Base-by-base conservation (phyloP, 2,113 vertebrate species). In the Planiliza haematocheilus region DNA sequence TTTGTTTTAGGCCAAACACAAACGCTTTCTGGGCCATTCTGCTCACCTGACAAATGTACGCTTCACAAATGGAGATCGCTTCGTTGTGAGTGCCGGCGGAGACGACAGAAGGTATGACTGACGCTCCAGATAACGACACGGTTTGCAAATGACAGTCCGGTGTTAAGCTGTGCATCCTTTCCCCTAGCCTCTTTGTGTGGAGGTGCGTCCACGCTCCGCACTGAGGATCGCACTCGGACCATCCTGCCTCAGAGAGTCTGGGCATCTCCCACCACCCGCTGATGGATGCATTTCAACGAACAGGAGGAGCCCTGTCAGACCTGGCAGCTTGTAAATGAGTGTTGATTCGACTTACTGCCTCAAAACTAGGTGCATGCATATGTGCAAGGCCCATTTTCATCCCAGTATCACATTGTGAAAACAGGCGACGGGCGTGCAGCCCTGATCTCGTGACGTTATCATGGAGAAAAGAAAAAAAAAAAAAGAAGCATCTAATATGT, bases 11-110 rank as follows among this genome's bases (percentile, higher is more conserved):
- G 97, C 96, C 89, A 99, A 99, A 95, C 97, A 99, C 92, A 99
- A 98, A 81, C 94, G 97, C 62, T 99, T 97, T 93, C 90, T 99
- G 82, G 97, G 98, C 68, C 98, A 99, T 65, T 98, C 98, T 16
- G 95, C 97, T 81, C 98, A 99, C 51, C 87, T 99, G 93, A 98
- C 97, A 10, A 99, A 98, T 41, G 90, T 98, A 46, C 96, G 97
- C 30, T 99, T 99, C 92, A 96, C 96, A 21, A 96, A 93, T 48
- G 97, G 96, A 50, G 98, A 99, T 57, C 95, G 94, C 74, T 97
- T 95, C 0, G 95, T 97, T 2, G 84, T 99, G 52, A 99, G 97
- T n/a, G 96, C 97, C 1, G 98, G 98, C 69, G 98, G 97, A 38
- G 97, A 99, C 1, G 98, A 99, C 89, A 95, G 96, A 92, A 99